Evolutionary conservation across 2,797 vertebrate species (phyloP), one percentile per base, ranked within the genome.

Genomic region (Phrynocephalus guinanensis): DNA sequence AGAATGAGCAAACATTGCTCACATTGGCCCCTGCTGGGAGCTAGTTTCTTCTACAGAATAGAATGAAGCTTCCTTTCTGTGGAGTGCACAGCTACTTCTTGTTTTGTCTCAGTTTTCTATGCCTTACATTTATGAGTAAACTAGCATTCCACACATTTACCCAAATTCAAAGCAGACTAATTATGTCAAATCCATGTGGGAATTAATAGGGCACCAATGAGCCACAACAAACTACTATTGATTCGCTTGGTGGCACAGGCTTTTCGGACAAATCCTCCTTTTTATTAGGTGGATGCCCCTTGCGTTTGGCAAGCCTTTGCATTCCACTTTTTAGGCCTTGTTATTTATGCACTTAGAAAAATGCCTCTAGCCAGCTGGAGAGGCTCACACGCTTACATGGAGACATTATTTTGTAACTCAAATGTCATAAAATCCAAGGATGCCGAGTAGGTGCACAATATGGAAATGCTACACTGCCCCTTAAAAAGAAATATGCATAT

Each of bases 401-500:
- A 83, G 8, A 79, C 33, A 85, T 16, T 79, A 79, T 22, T 84
- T 84, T 79, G 50, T 79, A 52, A 28, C 24, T 50, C 48, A 33
- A 15, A 87, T 3, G 63, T 20, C 2, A 52, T 70, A 30, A 30
- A 52, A 24, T 70, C 15, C 26, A 78, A 78, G 38, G 22, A 18
- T 20, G 44, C 77, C 11, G 3, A 63, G 11, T 20, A 82, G 26
- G 10, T 50, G 7, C 33, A 24, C 38, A 18, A 38, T 2, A 33
- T 11, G 24, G 7, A 33, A 77, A 3, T 33, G 20, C 2, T 24
- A 75, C 11, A 30, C 10, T 68, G 18, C 44, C 20, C 28, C 5
- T 30, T 63, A 11, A 66, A 81, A 50, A 26, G 7, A 48, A 66
- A 66, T 5, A n/a, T 20, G 86, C 91, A 87, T 94, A 82, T 56